Base-by-base conservation (phyloP, 2,888 invertebrate genomes). In the Morpho deidamia region DNA sequence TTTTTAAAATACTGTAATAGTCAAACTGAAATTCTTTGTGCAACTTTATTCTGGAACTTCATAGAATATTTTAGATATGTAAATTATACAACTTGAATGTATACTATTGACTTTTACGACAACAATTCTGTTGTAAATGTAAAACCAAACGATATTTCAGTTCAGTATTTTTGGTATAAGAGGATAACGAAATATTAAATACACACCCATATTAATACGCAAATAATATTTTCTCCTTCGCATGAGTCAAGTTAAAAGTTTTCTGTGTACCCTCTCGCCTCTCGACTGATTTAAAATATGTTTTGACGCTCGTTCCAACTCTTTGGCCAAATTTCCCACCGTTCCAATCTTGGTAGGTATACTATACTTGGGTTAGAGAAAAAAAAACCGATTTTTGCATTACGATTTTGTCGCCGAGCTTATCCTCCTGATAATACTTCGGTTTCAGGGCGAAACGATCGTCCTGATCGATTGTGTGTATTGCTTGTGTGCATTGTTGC, bases 261-360 rank as follows among this genome's bases (percentile, higher is more conserved):
- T 53, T 54, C 53, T 47, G 14, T 47, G 44, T 47, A 51, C 40
- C 44, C 47, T 39, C 58, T 23, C 41, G 12, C 44, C 48, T 50
- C 38, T 44, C 35, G 34, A 41, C 37, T 48, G 53, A 48, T 56
- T 58, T 55, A 53, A 59, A 56, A 56, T 47, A 48, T 56, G 56
- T 56, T 59, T 53, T 51, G 56, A 53, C 56, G 50, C 45, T 32
- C 51, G 53, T 51, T 58, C 47, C 58, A 61, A 61, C 70, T 66
- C 67, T 73, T 67, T 62, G 66, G 64, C 67, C 74, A 78, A 76
- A 79, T 74, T 68, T 66, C 68, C 65, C 58, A 58, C 50, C 37
- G 44, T 55, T 50, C 44, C 44, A 37, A 14, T 40, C 39, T 43
- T 46, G n/a, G n/a, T n/a, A n/a, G n/a, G n/a, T 44, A 49, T 48